Evolutionary conservation across 2,888 invertebrate species (phyloP).

Genomic region (Galerucella calmariensis): DNA sequence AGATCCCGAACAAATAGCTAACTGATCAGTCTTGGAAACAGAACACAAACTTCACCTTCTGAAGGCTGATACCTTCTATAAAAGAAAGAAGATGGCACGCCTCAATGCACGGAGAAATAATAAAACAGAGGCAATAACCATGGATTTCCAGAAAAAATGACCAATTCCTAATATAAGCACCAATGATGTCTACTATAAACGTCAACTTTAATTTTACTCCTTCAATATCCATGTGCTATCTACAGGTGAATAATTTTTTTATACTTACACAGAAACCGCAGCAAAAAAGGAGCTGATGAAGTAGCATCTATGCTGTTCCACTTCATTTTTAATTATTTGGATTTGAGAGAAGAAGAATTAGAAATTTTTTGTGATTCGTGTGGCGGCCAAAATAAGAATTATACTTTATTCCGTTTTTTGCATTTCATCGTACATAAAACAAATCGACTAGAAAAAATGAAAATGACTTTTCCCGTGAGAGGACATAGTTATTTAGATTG

Average conservation of each 20-base stretch:
- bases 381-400: constrained; percentile 55
- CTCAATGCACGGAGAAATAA: constrained; percentile 5
- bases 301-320: constrained; percentile 45
- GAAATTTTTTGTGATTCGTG: constrained; percentile 53
- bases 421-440: constrained; percentile 46
- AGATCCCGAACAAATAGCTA: neutral
- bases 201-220: constrained; percentile 47
- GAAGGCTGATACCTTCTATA: constrained; percentile 11
- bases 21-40: neutral
- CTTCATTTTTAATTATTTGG: constrained; percentile 43
- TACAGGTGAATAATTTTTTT: constrained; percentile 44
- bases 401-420: constrained; percentile 48
- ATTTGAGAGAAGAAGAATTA: constrained; percentile 38
- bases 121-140: constrained; percentile 21
- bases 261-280: constrained; percentile 38
- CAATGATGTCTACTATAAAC: constrained; percentile 48
- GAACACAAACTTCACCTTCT: constrained; percentile 4
- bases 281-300: constrained; percentile 49
- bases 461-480: constrained; percentile 16
- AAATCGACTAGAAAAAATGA: constrained; percentile 12
- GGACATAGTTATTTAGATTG: constrained; percentile 20
- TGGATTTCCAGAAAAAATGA: constrained; percentile 45
- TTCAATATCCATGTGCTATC: constrained; percentile 50
- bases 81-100: constrained; percentile 15
- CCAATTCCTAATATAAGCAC: constrained; percentile 48